phyloP scores from a whole-genome alignment of 2,113 vertebrate species.

The Lophotis ruficrista region DNA sequence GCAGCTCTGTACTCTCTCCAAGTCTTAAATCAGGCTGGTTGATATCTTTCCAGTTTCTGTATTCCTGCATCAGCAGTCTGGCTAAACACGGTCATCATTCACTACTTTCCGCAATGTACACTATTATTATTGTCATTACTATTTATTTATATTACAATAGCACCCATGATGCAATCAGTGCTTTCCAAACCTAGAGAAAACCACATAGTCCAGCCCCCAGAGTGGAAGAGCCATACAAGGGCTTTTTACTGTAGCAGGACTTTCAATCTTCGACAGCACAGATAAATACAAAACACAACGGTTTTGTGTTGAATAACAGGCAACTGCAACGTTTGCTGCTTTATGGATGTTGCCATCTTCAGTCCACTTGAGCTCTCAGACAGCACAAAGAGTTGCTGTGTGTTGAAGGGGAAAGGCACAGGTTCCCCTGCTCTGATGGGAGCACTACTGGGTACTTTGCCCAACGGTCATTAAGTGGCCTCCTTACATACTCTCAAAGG shows the following conservation, averaged over 20 bases:
- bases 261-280: neutral
- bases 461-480: neutral
- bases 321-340: neutral
- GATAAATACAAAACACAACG: neutral
- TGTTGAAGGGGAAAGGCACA: neutral
- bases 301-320: neutral
- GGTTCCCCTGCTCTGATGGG: neutral
- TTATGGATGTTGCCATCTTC: neutral
- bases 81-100: constrained; percentile 76
- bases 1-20: constrained; percentile 59
- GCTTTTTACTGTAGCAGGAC: neutral
- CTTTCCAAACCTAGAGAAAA: neutral
- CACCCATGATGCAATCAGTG: neutral
- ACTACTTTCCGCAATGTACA: constrained; percentile 42
- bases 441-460: neutral
- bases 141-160: constrained; percentile 34
- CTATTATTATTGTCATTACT: constrained; percentile 34
- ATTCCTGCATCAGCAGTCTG: constrained; percentile 80
- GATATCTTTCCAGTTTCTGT: constrained; percentile 76
- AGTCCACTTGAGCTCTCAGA: neutral
- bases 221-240: neutral
- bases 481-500: neutral
- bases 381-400: neutral
- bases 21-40: constrained; percentile 78
- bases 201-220: neutral